Evolutionary conservation across 2,113 vertebrate species (phyloP).

Genomic region (Anhinga anhinga): DNA sequence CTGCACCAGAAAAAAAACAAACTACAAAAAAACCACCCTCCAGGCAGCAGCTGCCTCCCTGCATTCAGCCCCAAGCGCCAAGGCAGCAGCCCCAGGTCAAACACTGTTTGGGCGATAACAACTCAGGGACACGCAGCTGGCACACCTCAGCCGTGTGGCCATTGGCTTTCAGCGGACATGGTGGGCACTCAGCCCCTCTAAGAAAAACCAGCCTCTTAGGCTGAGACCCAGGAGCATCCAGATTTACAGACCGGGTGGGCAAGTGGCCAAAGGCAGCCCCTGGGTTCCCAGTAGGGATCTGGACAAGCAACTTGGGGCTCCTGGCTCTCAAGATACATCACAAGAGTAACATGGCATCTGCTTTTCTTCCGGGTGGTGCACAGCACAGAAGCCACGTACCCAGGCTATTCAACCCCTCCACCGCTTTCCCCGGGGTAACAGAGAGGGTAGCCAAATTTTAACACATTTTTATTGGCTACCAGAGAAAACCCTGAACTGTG

Average conservation of each 20-base stretch:
- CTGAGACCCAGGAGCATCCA: background rate
- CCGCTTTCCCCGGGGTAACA: background rate
- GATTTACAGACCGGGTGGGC: background rate
- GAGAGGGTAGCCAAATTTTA: background rate
- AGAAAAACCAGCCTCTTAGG: background rate
- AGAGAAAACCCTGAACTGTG: background rate
- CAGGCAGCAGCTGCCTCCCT: background rate
- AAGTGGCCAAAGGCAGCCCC: background rate
- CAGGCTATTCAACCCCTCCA: background rate
- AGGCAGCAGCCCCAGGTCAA: background rate
- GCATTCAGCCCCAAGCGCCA: background rate
- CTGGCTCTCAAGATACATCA: background rate
- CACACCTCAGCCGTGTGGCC: rapidly evolving
- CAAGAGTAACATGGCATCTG: background rate
- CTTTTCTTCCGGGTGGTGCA: background rate
- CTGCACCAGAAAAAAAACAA: background rate
- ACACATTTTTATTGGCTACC: background rate
- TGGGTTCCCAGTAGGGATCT: rapidly evolving
- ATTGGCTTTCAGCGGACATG: background rate
- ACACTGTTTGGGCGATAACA: rapidly evolving
- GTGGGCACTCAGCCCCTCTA: background rate
- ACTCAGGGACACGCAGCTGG: rapidly evolving
- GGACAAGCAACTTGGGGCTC: background rate
- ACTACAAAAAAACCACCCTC: background rate
- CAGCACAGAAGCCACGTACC: background rate